Evolutionary conservation across 2,888 invertebrate genomes (phyloP).

Genomic region (Cantharis flavilabris): DNA sequence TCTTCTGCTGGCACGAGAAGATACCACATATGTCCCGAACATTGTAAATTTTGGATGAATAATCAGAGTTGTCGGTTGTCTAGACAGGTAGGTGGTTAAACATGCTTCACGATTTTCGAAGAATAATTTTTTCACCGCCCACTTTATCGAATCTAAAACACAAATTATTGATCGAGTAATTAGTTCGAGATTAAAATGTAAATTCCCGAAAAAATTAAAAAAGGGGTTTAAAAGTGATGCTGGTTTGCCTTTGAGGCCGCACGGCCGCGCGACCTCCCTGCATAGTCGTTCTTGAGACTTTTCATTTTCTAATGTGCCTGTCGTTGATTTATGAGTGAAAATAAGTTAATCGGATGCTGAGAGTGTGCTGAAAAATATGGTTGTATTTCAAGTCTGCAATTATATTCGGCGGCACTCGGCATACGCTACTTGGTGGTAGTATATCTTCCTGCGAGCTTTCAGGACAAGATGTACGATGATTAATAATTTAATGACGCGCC

Average conservation of each 20-base stretch:
- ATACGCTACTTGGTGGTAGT: not conserved
- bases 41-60: constrained; percentile 19
- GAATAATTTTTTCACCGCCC: constrained; percentile 15
- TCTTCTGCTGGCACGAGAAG: constrained; percentile 13
- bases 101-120: constrained; percentile 12
- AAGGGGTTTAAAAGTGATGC: not conserved
- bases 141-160: not conserved
- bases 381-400: not conserved
- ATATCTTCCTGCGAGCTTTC: not conserved
- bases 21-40: constrained; percentile 6
- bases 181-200: not conserved
- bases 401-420: not conserved
- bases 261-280: not conserved
- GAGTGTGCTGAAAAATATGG: not conserved
- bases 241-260: not conserved
- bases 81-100: constrained; percentile 30
- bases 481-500: not conserved
- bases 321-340: not conserved
- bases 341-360: not conserved
- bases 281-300: no score
- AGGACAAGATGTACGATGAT: not conserved
- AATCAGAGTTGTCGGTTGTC: constrained; percentile 26
- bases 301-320: no score
- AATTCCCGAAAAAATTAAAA: not conserved
- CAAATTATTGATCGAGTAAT: constrained; percentile 2